These are phyloP conservation scores for Leucophenga montana DNA, from an alignment of 2,888 invertebrate species.

Conservation along the genomic window DNA sequence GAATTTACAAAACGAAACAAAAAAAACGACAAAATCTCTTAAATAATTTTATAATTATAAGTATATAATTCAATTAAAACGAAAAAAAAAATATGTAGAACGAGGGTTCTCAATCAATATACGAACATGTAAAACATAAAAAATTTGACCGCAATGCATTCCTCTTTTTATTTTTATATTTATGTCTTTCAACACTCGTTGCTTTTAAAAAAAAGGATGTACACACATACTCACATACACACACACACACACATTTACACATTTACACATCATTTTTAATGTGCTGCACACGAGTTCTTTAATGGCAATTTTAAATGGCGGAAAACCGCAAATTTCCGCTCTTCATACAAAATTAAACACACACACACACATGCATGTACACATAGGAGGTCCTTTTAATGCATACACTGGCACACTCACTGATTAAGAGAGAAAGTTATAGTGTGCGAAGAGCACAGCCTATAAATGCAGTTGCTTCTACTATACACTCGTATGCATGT, in stretches of 20 bases:
- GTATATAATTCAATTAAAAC: slow-evolving; percentile 20
- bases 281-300: slow-evolving; percentile 39
- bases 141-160: slow-evolving; percentile 37
- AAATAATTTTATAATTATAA: not conserved
- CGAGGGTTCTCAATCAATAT: not conserved
- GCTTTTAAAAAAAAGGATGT: no score
- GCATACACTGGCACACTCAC: slow-evolving; percentile 15
- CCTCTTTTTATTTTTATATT: slow-evolving; percentile 28
- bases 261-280: slow-evolving; percentile 1
- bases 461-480: not conserved
- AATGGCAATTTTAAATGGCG: slow-evolving; percentile 63
- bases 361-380: slow-evolving; percentile 44
- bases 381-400: slow-evolving; percentile 24
- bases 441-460: slow-evolving; percentile 28
- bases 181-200: slow-evolving; percentile 8
- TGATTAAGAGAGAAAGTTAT: slow-evolving; percentile 25
- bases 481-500: no score
- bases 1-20: no score
- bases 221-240: no score
- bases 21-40: no score
- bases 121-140: not conserved
- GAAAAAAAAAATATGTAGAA: not conserved
- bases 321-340: slow-evolving; percentile 64
- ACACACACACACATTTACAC: not conserved
- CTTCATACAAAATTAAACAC: slow-evolving; percentile 61